Evolutionary conservation across 1,140 invertebrate species (phyloP).

Genomic region (Ips typographus): DNA sequence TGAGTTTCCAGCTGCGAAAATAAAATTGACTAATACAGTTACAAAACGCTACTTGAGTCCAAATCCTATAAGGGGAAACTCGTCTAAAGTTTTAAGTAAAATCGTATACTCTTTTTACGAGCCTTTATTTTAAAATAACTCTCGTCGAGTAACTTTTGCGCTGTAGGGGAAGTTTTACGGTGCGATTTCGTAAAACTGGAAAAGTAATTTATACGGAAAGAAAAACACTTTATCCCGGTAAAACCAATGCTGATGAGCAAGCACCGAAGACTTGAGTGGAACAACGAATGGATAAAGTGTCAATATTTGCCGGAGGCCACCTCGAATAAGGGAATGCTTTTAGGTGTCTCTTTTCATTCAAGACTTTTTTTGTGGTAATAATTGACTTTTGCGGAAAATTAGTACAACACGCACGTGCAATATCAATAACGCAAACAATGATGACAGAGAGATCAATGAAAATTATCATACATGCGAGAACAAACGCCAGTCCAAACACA

Average conservation of each 20-base stretch:
- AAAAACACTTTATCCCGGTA: slow-evolving; percentile 27
- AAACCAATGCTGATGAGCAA: slow-evolving; percentile 26
- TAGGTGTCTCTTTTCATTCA: slow-evolving; percentile 7
- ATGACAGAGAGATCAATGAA: too few species aligned
- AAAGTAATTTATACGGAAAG: slow-evolving; percentile 26
- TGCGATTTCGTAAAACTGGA: slow-evolving; percentile 21
- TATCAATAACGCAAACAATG: too few species aligned
- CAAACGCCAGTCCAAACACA: too few species aligned
- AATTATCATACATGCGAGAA: too few species aligned
- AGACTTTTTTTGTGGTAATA: too few species aligned
- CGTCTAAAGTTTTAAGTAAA: slow-evolving; percentile 21
- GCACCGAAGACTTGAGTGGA: slow-evolving; percentile 11
- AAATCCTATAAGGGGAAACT: slow-evolving; percentile 12
- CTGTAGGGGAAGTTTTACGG: slow-evolving; percentile 22
- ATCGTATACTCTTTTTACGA: slow-evolving; percentile 26
- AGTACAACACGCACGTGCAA: too few species aligned
- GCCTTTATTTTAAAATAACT: slow-evolving; percentile 25
- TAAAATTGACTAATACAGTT: slow-evolving; percentile 4
- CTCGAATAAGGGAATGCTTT: slow-evolving; percentile 20
- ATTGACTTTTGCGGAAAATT: too few species aligned
- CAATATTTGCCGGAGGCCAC: slow-evolving; percentile 21
- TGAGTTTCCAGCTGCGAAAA: slow-evolving; percentile 1
- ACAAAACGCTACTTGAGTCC: slow-evolving; percentile 8
- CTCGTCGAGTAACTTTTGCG: slow-evolving; percentile 20
- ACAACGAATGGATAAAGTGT: slow-evolving; percentile 24